Conservation (phyloP, 2,113 vertebrate species). For the Taurulus bubalis region DNA sequence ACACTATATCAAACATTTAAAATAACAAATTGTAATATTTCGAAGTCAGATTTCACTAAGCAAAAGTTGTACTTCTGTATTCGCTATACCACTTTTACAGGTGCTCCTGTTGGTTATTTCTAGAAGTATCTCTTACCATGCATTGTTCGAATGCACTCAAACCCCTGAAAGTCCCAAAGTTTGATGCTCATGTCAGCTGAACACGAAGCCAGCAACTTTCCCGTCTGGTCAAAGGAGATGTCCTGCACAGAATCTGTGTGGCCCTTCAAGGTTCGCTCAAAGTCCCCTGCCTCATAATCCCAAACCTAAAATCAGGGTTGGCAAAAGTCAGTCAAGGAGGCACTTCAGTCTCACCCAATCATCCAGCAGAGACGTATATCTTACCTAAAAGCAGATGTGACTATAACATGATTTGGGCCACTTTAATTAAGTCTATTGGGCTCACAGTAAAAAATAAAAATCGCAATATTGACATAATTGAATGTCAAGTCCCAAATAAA, state of each 20-base stretch:
- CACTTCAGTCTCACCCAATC: neutral
- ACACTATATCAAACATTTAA: neutral
- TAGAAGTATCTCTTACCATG: constrained; percentile 86
- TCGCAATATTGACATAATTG: neutral
- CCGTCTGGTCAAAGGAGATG: constrained; percentile 98
- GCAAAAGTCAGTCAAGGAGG: neutral
- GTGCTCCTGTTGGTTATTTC: neutral
- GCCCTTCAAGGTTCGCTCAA: constrained; percentile 98
- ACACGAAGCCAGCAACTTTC: constrained; percentile 98
- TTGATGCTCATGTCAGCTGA: constrained; percentile 99
- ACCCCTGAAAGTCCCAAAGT: constrained; percentile 99
- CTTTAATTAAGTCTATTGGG: neutral
- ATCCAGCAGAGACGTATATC: neutral
- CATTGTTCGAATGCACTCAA: constrained; percentile 99
- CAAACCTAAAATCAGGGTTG: constrained; percentile 87
- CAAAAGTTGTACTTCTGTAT: neutral
- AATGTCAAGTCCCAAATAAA: neutral
- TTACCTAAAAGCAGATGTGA: neutral
- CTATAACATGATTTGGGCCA: neutral
- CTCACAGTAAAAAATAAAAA: neutral
- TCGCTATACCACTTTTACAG: neutral
- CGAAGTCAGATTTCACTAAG: neutral
- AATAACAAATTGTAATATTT: neutral
- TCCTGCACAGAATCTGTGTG: constrained; percentile 99
- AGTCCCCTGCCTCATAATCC: constrained; percentile 99